Percentiles rank a stretch among this genome's conserved stretches.
Conservation (phyloP, 1,140 invertebrate species). For the Hesperophylax magnus region DNA sequence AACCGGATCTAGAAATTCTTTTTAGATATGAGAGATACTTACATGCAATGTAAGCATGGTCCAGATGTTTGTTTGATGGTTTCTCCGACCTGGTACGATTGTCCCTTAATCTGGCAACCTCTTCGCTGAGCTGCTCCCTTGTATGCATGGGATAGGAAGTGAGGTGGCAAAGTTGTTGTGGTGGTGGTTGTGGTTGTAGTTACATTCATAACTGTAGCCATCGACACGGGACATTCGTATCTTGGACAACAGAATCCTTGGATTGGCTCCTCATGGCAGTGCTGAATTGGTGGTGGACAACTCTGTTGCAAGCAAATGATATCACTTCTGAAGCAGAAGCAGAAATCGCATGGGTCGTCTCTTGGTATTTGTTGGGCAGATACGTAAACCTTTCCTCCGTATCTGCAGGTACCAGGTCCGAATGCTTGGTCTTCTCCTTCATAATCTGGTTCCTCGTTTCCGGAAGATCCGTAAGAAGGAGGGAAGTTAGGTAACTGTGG, state of each 20-base stretch:
- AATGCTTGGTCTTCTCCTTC: constrained; percentile 82
- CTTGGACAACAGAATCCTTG: constrained; percentile 94
- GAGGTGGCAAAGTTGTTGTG: constrained; percentile 87
- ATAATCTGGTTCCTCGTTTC: constrained; percentile 72
- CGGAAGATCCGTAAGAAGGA: constrained; percentile 67
- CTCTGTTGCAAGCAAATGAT: constrained; percentile 96
- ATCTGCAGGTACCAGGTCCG: constrained; percentile 90
- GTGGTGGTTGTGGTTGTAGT: constrained; percentile 89
- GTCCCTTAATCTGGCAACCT: constrained; percentile 88
- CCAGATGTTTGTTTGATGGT: constrained; percentile 86
- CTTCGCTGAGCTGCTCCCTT: constrained; percentile 79
- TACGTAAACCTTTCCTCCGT: constrained; percentile 92
- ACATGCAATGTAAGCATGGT: constrained; percentile 94
- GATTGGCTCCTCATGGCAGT: constrained; percentile 92
- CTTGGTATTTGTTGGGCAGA: constrained; percentile 95
- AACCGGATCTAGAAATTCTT: neutral
- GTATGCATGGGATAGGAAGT: constrained; percentile 84
- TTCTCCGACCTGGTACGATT: constrained; percentile 87
- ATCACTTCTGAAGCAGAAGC: constrained; percentile 96
- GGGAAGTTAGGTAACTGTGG: constrained; percentile 62
- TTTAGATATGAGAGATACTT: constrained; percentile 69
- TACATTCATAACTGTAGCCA: constrained; percentile 82
- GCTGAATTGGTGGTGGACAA: constrained; percentile 92
- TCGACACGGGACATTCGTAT: constrained; percentile 92
- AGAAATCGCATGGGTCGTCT: constrained; percentile 95